A percentile compares a stretch with the other conserved stretches of the same genome.
Evolutionary conservation across 2,113 vertebrate genomes (phyloP).

Genomic region (Microcebus tavaratra): DNA sequence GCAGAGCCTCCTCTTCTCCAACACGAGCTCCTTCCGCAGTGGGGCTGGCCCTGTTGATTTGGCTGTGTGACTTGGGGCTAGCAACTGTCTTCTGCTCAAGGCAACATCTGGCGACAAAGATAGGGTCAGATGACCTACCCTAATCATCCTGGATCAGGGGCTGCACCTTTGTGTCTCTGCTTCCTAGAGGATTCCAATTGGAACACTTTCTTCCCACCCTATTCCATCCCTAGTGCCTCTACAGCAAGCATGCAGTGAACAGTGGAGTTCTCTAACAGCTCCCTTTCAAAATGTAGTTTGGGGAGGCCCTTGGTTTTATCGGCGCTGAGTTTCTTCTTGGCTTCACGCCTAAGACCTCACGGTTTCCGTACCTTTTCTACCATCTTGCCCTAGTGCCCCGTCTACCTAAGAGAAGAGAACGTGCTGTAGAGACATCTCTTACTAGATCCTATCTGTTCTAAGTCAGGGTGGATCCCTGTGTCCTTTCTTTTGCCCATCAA

Average conservation of each 20-base stretch:
- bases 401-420: background rate
- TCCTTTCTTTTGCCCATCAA: background rate
- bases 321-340: background rate
- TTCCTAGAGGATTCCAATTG: background rate
- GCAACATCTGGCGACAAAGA: background rate
- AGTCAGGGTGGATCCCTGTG: background rate
- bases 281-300: background rate
- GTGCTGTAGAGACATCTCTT: background rate
- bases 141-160: background rate
- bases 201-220: background rate
- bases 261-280: background rate
- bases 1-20: background rate
- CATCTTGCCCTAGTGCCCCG: background rate
- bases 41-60: background rate
- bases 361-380: background rate
- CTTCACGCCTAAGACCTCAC: background rate
- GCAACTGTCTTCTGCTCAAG: background rate
- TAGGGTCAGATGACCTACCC: background rate
- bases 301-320: background rate
- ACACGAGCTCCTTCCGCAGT: background rate
- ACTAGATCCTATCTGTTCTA: background rate
- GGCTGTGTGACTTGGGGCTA: background rate
- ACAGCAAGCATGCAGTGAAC: background rate
- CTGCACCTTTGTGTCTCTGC: background rate
- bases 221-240: background rate